These are phyloP conservation scores for Polietes domitor DNA, from an alignment of 2,888 invertebrate species.

Conservation along the genomic window DNA sequence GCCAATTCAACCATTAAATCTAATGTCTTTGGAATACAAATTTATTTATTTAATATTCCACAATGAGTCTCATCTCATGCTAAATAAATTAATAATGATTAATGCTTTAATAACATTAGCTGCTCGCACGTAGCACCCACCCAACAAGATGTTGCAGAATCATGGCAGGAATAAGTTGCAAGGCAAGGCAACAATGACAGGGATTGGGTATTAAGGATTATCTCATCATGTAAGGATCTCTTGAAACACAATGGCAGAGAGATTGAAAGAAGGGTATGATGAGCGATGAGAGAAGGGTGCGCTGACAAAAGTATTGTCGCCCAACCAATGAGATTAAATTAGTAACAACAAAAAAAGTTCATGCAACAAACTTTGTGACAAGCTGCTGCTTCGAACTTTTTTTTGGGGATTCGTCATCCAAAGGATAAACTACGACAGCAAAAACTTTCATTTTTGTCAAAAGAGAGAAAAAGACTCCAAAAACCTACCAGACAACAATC, in stretches of 20 bases:
- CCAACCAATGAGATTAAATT: background rate
- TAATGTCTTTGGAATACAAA: no score
- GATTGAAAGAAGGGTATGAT: background rate
- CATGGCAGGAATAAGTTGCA: background rate
- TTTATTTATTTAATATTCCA: background rate
- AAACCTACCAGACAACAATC: background rate
- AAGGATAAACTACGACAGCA: background rate
- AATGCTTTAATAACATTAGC: background rate
- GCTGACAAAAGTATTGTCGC: background rate
- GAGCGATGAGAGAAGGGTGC: background rate
- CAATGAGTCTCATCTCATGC: background rate
- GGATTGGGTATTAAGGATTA: background rate
- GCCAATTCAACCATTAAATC: no score
- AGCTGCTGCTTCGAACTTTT: background rate
- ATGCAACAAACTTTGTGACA: background rate
- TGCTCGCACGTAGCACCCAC: background rate
- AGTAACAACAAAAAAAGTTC: background rate
- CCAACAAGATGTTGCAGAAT: background rate
- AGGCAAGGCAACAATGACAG: background rate
- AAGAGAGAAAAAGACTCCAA: background rate
- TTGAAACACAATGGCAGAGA: background rate
- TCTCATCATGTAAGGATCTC: slow-evolving; percentile 6
- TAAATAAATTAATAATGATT: no score
- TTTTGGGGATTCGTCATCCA: background rate
- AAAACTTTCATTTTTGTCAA: background rate